These are phyloP conservation scores for Clarias pachynema DNA, from an alignment of 2,797 vertebrate genomes.

Conservation along the genomic window DNA sequence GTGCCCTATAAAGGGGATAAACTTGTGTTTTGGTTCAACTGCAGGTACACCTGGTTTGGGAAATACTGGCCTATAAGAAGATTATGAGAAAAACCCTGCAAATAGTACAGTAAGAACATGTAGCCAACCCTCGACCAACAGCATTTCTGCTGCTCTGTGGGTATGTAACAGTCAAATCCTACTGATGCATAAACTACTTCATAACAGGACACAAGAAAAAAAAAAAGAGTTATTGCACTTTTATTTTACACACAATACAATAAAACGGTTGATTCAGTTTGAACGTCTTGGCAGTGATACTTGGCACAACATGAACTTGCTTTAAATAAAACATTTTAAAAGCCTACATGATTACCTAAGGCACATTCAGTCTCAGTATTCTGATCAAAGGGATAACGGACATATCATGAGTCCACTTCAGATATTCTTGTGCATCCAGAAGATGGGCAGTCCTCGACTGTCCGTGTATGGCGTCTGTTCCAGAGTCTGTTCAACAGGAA, in stretches of 20 bases:
- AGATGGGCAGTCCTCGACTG: constrained; percentile 82
- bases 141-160: background rate
- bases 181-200: background rate
- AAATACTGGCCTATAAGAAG: background rate
- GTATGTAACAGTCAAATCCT: background rate
- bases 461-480: constrained; percentile 83
- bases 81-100: background rate
- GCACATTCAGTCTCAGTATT: constrained; percentile 35
- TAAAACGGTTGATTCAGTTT: background rate
- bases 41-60: background rate
- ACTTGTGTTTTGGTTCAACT: background rate
- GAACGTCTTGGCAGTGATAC: constrained; percentile 4
- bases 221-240: background rate
- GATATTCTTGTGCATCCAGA: constrained; percentile 96
- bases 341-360: constrained; percentile 18
- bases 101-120: background rate
- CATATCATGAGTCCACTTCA: constrained; percentile 51
- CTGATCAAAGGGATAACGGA: background rate
- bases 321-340: constrained; percentile 8
- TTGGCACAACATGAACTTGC: background rate
- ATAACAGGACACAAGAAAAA: background rate
- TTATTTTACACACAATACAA: constrained; percentile 27
- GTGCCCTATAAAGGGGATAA: too few relatives aligned
- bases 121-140: background rate
- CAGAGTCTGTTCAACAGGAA: constrained; percentile 65